Conservation (phyloP, 2,797 vertebrate species). For the Muscicapa comitata region DNA sequence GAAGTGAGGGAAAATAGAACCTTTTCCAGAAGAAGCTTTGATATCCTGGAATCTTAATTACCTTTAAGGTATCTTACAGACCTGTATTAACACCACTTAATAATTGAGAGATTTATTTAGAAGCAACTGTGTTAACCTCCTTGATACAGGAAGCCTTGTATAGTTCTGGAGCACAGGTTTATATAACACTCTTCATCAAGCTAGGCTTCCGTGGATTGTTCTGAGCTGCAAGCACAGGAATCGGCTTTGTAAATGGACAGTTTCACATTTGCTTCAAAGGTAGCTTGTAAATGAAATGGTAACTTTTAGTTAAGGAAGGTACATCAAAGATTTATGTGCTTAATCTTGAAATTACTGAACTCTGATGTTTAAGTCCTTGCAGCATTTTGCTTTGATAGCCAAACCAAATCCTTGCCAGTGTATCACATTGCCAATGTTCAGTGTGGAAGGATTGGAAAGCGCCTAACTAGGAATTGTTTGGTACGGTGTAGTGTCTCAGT, state of each 20-base stretch:
- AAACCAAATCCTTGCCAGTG: background rate
- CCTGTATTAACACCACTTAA: background rate
- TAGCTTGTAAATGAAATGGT: background rate
- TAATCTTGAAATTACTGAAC: background rate
- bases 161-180: background rate
- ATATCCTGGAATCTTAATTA: background rate
- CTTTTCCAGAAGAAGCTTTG: background rate
- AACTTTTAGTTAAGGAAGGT: background rate
- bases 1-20: background rate
- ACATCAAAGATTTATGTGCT: background rate
- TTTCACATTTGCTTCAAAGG: background rate
- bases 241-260: background rate
- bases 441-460: background rate
- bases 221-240: background rate
- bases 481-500: background rate
- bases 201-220: background rate
- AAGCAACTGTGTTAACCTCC: background rate
- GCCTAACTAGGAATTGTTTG: conserved; percentile 20
- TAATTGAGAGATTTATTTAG: conserved; percentile 12
- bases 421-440: background rate
- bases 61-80: background rate
- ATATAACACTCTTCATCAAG: background rate
- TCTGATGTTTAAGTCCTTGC: background rate
- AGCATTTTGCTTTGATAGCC: background rate
- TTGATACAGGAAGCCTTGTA: background rate